Percentiles rank a stretch among this genome's conserved stretches.
Conservation (phyloP, 1,140 invertebrate genomes). For the Whitmania pigra region DNA sequence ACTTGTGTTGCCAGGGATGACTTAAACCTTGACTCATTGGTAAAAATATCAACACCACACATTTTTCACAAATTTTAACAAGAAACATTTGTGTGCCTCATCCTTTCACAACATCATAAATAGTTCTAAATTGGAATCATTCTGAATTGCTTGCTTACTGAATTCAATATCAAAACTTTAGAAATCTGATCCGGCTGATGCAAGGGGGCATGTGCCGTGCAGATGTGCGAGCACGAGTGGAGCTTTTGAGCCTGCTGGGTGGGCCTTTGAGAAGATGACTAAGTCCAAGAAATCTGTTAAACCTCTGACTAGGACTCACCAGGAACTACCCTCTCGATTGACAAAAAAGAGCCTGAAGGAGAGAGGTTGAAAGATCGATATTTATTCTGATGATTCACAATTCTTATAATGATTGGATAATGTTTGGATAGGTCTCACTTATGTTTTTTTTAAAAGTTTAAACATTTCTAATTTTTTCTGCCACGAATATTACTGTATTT, state of each 20-base stretch:
- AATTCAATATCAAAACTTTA: no score
- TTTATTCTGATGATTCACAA: not conserved
- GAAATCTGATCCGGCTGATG: no score
- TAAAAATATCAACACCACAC: no score
- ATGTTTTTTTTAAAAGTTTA: no score
- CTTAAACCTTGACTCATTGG: not conserved
- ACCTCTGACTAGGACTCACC: not conserved
- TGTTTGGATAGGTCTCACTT: not conserved
- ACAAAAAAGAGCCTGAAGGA: not conserved
- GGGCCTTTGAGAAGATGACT: conserved; percentile 5
- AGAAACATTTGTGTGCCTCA: no score
- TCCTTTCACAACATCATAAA: no score
- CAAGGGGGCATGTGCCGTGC: conserved; percentile 24
- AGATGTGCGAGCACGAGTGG: conserved; percentile 15
- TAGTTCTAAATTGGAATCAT: no score
- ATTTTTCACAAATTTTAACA: no score
- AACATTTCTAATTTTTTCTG: no score
- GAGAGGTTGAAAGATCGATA: not conserved
- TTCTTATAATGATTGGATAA: not conserved
- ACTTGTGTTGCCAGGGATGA: conserved; percentile 7
- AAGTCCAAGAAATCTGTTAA: not conserved
- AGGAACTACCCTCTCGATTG: conserved; percentile 18
- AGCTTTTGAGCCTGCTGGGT: conserved; percentile 4
- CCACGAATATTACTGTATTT: no score
- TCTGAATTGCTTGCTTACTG: no score